Conservation (phyloP, 2,113 vertebrate species). For the Ancistrus triradiatus region DNA sequence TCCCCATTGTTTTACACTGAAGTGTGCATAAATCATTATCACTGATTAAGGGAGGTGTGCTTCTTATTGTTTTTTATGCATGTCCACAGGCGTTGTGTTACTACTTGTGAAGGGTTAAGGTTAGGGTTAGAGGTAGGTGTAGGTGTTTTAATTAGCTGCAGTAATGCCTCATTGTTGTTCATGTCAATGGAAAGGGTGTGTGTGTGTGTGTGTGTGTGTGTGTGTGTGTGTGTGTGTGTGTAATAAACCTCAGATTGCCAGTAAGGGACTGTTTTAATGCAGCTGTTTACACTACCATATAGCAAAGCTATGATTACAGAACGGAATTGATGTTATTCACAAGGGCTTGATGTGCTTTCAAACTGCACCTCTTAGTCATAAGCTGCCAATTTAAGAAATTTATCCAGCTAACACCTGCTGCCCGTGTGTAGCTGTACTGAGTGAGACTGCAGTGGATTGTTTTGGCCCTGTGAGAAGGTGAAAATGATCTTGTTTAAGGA, state of each 20-base stretch:
- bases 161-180: no score
- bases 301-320: conserved; percentile 61
- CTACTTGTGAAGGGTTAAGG: no score
- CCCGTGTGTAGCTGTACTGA: conserved; percentile 56
- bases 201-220: conserved; percentile 27
- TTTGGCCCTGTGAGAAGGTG: conserved; percentile 55
- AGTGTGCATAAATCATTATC: no score
- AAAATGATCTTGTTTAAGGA: conserved; percentile 59
- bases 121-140: no score
- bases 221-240: conserved; percentile 18
- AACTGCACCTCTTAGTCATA: conserved; percentile 66
- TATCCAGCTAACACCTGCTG: conserved; percentile 59
- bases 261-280: conserved; percentile 42
- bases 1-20: no score
- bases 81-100: no score
- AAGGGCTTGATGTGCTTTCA: conserved; percentile 56
- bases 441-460: conserved; percentile 63
- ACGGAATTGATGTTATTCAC: conserved; percentile 58
- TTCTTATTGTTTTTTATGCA: no score
- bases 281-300: conserved; percentile 48
- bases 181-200: no score
- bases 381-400: conserved; percentile 65
- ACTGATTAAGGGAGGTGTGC: no score
- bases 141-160: no score
- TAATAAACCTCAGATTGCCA: conserved; percentile 36